These are phyloP conservation scores for Phodopus roborovskii DNA, from an alignment of 2,113 vertebrate species.

Conservation along the genomic window DNA sequence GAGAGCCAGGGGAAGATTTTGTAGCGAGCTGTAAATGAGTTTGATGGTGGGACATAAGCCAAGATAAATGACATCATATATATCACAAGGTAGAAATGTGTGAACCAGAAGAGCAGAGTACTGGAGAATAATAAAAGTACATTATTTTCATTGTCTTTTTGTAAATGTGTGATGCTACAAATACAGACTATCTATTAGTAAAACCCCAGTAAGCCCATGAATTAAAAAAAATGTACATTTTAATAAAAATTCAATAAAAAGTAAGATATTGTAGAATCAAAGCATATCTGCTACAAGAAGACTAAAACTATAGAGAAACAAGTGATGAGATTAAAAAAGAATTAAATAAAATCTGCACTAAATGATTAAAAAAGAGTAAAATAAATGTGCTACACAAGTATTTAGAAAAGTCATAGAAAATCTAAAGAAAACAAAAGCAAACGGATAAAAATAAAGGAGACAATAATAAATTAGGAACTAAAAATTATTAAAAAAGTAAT, in stretches of 20 bases:
- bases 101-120: not conserved
- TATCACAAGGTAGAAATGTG: not conserved
- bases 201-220: not conserved
- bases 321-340: not conserved
- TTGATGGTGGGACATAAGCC: not conserved
- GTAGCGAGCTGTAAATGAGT: not conserved
- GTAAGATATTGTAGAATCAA: not conserved
- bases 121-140: not conserved
- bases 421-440: not conserved
- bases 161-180: not conserved
- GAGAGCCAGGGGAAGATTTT: not conserved
- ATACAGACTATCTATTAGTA: not conserved
- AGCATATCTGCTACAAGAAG: not conserved
- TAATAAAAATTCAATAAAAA: constrained; percentile 1
- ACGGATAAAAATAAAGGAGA: not conserved
- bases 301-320: not conserved
- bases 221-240: not conserved
- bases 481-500: constrained; percentile 41
- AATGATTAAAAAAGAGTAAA: not conserved
- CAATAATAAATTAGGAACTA: constrained; percentile 1
- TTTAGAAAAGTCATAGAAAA: not conserved
- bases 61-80: not conserved
- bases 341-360: not conserved
- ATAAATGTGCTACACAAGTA: not conserved
- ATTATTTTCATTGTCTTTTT: not conserved